These are phyloP conservation scores for Teleiodes luculella DNA, from an alignment of 2,888 invertebrate species.

Conservation along the genomic window DNA sequence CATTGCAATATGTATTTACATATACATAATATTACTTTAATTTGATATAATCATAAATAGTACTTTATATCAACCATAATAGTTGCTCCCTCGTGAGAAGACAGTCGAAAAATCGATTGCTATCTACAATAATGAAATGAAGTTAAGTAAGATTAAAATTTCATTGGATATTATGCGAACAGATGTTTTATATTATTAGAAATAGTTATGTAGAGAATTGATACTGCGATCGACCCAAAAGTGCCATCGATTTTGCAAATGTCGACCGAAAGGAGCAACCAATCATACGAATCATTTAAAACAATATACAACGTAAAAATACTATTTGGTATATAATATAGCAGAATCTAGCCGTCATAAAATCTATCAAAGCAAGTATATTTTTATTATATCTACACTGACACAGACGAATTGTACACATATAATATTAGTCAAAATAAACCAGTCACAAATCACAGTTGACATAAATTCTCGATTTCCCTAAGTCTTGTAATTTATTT, in stretches of 20 bases:
- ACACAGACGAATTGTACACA: conserved; percentile 68
- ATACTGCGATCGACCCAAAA: conserved; percentile 3
- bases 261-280: conserved; percentile 36
- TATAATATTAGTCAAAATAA: conserved; percentile 70
- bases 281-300: conserved; percentile 64
- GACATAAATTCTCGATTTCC: conserved; percentile 77
- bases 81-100: conserved; percentile 36
- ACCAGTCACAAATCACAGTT: conserved; percentile 78
- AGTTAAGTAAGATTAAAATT: too few species aligned
- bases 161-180: too few species aligned
- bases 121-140: neutral
- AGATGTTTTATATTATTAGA: neutral
- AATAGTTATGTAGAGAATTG: neutral
- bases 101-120: conserved; percentile 29
- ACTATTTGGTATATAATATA: conserved; percentile 77
- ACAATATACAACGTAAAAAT: conserved; percentile 77
- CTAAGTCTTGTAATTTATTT: conserved; percentile 65
- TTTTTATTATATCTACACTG: conserved; percentile 59
- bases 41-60: conserved; percentile 72
- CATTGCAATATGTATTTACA: conserved; percentile 75
- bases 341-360: conserved; percentile 75
- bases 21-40: conserved; percentile 72
- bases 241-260: conserved; percentile 26
- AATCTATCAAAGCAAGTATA: conserved; percentile 69
- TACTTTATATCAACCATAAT: conserved; percentile 62